Base-by-base conservation (phyloP, 1,140 invertebrate species). In the Lepidurus packardi region DNA sequence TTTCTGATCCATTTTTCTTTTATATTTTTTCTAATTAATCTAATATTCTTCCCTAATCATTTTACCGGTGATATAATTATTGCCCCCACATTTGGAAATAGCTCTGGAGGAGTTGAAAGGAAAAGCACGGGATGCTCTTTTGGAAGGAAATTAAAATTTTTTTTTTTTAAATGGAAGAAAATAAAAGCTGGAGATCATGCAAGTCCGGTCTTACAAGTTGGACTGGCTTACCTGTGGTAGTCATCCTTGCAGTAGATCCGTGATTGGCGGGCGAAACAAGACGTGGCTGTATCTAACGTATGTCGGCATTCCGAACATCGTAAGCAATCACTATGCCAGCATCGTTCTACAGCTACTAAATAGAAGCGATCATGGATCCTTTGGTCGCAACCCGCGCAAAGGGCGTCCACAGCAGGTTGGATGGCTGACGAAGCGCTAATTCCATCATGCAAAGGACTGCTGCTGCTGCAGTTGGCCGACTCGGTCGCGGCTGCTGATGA, bases 351-450 rank as follows among this genome's bases (percentile, higher is more conserved):
- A 1, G 93, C 94, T 79, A 92, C 87, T 25, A 97, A 89, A 85
- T 96, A 97, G 87, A 91, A 97, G 81, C 94, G 87, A 87, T 98
- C 95, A 79, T 91, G 88, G 84, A 97, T 96, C 78, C 89, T 87
- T 5, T 88, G 85, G 1, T 92, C 92, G 83, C 94, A 96, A 16
- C 94, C 94, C n/a, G 93, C 93, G 85, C 94, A 97, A 34, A 90
- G 87, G 77, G 82, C 82, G 8, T 83, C 53, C 53, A 65, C 53
- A 65, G 53, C 53, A 65, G 53, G 53, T 65, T 65, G 47, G 42
- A 16, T 74, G 41, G 65, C 53, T 73, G 77, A 16, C 21, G 13
- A 73, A 44, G 43, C 34, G 53, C 42, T 73, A 5, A 42, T 45
- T 10, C 73, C 25, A 41, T 73, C 24, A 65, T 65, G 16, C 25